Conservation (phyloP, 2,888 invertebrate species). For the Aromia moschata region DNA sequence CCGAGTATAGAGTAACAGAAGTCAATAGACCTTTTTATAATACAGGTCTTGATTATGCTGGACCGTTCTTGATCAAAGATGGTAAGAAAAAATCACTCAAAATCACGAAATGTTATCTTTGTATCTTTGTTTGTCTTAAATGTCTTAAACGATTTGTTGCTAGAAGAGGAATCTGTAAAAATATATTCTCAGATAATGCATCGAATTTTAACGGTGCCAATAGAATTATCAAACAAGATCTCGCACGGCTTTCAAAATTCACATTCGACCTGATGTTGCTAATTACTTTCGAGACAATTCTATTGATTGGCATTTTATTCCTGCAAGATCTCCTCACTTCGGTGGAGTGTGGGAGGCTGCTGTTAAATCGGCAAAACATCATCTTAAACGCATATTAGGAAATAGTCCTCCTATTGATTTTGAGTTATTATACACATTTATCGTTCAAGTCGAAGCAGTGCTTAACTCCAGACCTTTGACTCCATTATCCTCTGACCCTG, state of each 20-base stretch:
- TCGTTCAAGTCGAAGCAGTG: constrained; percentile 48
- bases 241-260: too few species aligned
- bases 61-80: constrained; percentile 39
- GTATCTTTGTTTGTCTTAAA: constrained; percentile 39
- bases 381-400: constrained; percentile 4
- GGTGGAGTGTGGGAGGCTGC: constrained; percentile 22
- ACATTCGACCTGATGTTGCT: not conserved
- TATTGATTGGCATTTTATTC: constrained; percentile 17
- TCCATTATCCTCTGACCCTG: constrained; percentile 21
- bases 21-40: constrained; percentile 32
- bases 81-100: constrained; percentile 30
- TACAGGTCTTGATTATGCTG: constrained; percentile 41
- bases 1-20: constrained; percentile 29
- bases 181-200: constrained; percentile 46
- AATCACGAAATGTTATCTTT: constrained; percentile 37
- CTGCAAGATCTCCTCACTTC: not conserved
- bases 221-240: constrained; percentile 19
- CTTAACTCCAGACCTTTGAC: constrained; percentile 49
- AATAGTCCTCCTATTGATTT: not conserved
- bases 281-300: not conserved
- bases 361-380: constrained; percentile 16
- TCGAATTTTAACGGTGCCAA: constrained; percentile 46
- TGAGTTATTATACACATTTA: constrained; percentile 12
- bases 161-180: constrained; percentile 38
- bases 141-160: constrained; percentile 44